Percentiles rank a stretch among this genome's conserved stretches.
Conservation (phyloP, 2,113 vertebrate species). For the Otocyon megalotis region DNA sequence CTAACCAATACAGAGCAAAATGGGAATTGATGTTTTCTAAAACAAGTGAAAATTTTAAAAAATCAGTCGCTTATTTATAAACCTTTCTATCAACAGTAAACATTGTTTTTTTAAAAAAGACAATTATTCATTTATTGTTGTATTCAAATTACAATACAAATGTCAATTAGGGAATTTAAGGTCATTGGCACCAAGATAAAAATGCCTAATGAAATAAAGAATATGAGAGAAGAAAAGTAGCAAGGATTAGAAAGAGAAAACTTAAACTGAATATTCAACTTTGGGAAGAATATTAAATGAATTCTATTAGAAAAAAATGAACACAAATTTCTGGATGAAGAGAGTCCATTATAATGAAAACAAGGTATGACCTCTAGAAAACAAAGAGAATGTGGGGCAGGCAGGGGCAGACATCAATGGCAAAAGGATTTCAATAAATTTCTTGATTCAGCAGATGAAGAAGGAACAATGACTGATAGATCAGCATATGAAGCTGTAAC, state of each 20-base stretch:
- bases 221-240: not conserved
- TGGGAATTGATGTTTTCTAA: not conserved
- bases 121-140: not conserved
- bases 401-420: not conserved
- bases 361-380: not conserved
- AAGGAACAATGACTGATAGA: not conserved
- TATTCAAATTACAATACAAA: slow-evolving; percentile 10
- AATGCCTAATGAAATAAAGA: not conserved
- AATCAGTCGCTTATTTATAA: slow-evolving; percentile 14
- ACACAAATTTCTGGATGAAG: not conserved
- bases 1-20: not conserved
- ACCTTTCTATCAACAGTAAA: not conserved
- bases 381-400: not conserved
- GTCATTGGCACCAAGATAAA: slow-evolving; percentile 10
- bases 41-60: too few relatives aligned
- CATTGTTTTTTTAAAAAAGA: not conserved
- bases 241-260: not conserved
- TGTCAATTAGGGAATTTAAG: not conserved
- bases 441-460: slow-evolving; percentile 3
- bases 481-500: not conserved
- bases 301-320: not conserved
- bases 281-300: not conserved
- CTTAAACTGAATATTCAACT: not conserved
- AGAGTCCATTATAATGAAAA: slow-evolving; percentile 50
- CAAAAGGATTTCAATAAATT: slow-evolving; percentile 13